Percentiles rank a stretch among this genome's conserved stretches.
phyloP scores from a whole-genome alignment of 2,888 invertebrate species.

The Aphodius sticticus region DNA sequence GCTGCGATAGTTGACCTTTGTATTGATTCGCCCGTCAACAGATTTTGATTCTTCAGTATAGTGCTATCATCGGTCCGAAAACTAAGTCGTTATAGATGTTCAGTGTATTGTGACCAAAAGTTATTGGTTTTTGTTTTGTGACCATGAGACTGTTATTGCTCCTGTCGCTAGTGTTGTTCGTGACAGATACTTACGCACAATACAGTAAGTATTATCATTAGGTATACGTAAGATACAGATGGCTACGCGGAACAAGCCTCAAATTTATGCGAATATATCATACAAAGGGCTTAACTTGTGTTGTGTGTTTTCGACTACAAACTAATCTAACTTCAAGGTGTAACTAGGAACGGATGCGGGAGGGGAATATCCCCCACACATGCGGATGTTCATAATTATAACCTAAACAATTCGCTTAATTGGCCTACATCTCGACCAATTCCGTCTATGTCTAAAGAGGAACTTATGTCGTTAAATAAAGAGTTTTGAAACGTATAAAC shows the following conservation, averaged over 20 bases:
- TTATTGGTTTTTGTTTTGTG: too few relatives aligned
- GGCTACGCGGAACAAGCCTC: not conserved
- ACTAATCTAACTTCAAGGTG: not conserved
- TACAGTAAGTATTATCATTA: constrained; percentile 37
- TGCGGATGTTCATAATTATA: not conserved
- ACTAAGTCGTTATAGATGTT: not conserved
- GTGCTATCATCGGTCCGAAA: constrained; percentile 27
- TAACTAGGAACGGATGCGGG: not conserved
- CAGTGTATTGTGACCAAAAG: constrained; percentile 17
- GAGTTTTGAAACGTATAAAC: not conserved
- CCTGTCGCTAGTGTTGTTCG: constrained; percentile 41
- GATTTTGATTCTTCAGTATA: constrained; percentile 34
- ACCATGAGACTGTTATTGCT: constrained; percentile 43
- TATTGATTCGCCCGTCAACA: constrained; percentile 42
- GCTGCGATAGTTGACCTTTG: constrained; percentile 46
- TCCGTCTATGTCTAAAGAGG: not conserved
- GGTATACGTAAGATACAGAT: too few relatives aligned
- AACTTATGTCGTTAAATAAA: not conserved
- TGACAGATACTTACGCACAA: constrained; percentile 28
- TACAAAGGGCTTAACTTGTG: not conserved
- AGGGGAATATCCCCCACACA: not conserved
- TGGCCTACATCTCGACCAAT: not conserved
- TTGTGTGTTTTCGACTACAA: not conserved
- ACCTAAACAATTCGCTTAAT: not conserved
- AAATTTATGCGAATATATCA: not conserved